Evolutionary conservation across 2,888 invertebrate genomes (phyloP).

Genomic region (Graphium colonna): DNA sequence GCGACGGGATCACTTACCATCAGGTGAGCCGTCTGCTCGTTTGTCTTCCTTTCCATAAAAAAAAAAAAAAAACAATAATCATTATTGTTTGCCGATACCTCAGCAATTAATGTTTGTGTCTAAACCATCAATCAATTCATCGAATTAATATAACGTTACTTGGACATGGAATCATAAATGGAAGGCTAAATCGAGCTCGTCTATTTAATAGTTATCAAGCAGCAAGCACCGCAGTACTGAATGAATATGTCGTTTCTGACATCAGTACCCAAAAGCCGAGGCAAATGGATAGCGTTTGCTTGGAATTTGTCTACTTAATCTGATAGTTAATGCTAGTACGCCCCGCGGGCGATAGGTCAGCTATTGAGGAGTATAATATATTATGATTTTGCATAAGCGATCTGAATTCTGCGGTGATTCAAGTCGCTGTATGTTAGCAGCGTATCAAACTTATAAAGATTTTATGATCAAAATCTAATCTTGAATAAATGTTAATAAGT

Average conservation of each 20-base stretch:
- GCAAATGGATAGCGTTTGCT: constrained; percentile 20
- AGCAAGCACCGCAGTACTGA: constrained; percentile 2
- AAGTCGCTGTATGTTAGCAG: too few relatives aligned
- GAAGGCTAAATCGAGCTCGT: constrained; percentile 3
- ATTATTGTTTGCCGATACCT: too few relatives aligned
- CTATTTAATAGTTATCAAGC: constrained; percentile 6
- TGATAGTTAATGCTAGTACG: constrained; percentile 17
- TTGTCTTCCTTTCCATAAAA: too few relatives aligned
- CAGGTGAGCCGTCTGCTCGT: too few relatives aligned
- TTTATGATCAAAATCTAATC: too few relatives aligned
- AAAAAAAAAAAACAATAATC: too few relatives aligned
- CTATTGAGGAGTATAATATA: constrained; percentile 10
- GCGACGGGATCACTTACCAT: too few relatives aligned
- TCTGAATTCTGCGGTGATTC: neutral
- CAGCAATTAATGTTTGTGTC: too few relatives aligned
- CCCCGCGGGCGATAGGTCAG: constrained; percentile 14
- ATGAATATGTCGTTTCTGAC: constrained; percentile 18
- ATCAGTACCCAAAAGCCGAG: constrained; percentile 21
- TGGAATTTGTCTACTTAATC: constrained; percentile 25
- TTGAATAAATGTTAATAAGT: too few relatives aligned
- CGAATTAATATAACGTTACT: too few relatives aligned
- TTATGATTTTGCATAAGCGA: neutral
- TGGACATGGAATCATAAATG: neutral
- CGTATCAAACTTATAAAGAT: too few relatives aligned
- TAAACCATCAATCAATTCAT: too few relatives aligned